Conservation (phyloP, 2,888 invertebrate genomes). For the Pocota personata region DNA sequence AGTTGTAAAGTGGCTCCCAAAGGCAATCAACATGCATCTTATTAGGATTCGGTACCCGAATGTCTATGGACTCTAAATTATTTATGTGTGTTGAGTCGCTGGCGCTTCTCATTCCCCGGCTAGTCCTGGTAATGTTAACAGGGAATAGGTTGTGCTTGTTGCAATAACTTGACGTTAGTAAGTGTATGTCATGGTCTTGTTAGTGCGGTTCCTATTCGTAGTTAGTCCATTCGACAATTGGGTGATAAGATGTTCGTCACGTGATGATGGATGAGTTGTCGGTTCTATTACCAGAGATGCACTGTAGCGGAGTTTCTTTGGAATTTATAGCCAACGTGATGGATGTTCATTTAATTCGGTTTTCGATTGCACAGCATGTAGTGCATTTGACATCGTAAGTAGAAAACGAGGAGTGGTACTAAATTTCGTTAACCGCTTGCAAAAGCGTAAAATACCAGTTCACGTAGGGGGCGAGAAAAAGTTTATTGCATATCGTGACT, state of each 20-base stretch:
- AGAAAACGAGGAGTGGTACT: not conserved
- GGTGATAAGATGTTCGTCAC: constrained; percentile 65
- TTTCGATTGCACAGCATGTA: not conserved
- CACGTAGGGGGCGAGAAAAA: no score
- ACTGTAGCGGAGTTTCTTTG: not conserved
- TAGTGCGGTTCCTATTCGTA: constrained; percentile 35
- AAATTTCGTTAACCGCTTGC: not conserved
- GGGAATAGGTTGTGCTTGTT: constrained; percentile 65
- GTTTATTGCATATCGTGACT: no score
- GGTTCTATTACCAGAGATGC: no score
- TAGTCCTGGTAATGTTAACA: constrained; percentile 48
- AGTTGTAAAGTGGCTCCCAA: constrained; percentile 65
- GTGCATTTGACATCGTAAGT: no score
- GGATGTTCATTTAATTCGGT: not conserved
- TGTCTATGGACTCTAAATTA: constrained; percentile 58
- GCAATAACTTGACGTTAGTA: constrained; percentile 60
- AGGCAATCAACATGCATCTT: constrained; percentile 74
- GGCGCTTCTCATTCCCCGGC: constrained; percentile 11
- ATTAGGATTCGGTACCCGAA: constrained; percentile 48
- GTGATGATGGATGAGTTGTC: constrained; percentile 42
- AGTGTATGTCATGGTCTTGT: constrained; percentile 51
- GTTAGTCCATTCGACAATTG: constrained; percentile 39
- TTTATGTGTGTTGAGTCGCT: constrained; percentile 55
- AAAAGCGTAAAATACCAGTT: no score
- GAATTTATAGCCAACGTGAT: not conserved